phyloP scores from a whole-genome alignment of 2,797 vertebrate species.

The Lacerta viridis region DNA sequence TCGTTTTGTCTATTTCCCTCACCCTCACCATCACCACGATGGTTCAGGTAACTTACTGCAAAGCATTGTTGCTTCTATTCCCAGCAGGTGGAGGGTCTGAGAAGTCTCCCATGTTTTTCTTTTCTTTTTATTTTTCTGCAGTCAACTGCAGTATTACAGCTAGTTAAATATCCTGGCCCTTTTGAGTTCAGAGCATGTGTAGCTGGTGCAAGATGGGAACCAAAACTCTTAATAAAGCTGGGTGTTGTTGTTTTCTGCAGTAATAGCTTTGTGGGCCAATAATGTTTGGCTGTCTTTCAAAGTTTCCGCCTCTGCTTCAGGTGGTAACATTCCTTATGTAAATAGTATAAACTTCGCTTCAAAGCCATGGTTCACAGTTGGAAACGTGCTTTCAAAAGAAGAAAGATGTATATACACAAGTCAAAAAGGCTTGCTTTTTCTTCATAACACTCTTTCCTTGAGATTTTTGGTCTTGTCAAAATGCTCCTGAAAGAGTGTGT shows the following conservation, averaged over 20 bases:
- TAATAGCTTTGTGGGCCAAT: no score
- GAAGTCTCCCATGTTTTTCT: background rate
- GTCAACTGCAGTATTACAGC: background rate
- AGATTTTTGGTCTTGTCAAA: background rate
- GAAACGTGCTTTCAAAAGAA: background rate
- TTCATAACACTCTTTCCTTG: fast-evolving
- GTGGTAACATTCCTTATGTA: background rate
- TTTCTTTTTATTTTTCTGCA: background rate
- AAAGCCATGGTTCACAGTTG: background rate
- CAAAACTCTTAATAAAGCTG: background rate
- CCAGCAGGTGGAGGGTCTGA: background rate
- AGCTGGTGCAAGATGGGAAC: background rate
- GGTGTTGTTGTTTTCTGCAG: background rate
- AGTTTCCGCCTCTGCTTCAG: background rate
- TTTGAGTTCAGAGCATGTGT: background rate
- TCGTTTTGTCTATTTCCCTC: no score
- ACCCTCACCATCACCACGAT: no score
- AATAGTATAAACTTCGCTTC: background rate
- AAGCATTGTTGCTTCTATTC: no score
- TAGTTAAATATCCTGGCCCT: background rate
- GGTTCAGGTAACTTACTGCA: no score
- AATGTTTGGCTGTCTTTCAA: background rate
- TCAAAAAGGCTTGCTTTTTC: constrained; percentile 2
- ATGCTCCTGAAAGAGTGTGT: background rate
- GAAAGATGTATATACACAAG: background rate